Base-by-base conservation (phyloP, 2,113 vertebrate species). In the Chiloscyllium plagiosum region DNA sequence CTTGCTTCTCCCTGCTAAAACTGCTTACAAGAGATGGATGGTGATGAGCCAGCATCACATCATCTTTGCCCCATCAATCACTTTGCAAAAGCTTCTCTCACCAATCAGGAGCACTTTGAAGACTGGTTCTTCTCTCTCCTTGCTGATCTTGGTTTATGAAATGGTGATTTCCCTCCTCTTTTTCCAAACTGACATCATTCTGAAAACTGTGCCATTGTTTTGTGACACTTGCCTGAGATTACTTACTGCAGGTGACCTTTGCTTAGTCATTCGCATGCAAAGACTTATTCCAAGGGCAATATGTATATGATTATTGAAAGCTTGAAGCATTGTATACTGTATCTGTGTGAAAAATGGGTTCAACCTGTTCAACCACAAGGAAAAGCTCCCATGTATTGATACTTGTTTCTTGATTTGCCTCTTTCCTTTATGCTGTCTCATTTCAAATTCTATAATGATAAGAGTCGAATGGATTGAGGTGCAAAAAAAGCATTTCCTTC, bases 401-500 rank as follows among this genome's bases (percentile, higher is more conserved):
- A 52, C 52, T 33, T 70, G 24, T 95, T 95, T 72, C 94, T 95
- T 70, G 93, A 66, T 93, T 95, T 95, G 47, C 70, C 94, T 95
- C 94, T 95, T 70, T 47, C 92, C 37, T 95, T 95, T 33, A 95
- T 72, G 94, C 94, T 95, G 20, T 95, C 94, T 95, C 68, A 76
- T 95, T 95, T 95, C 94, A 95, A 47, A 95, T 95, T 95, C 24
- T 95, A 26, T 95, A 95, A 95, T 95, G 94, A 70, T 93, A 72
- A 95, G 94, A 95, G 20, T 72, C 68, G 94, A 95, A 95, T 76
- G 94, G 94, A 95, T 95, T 95, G 94, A 95, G 52, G 94, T 95
- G 61, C 89, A 93, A 66, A 93, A 93, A 93, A 93, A 93, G 6
- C 61, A 93, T 93, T 93, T 93, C 94, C 94, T 95, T 95, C 47